A percentile compares a stretch with the other conserved stretches of the same genome.
Conservation (phyloP, 2,888 invertebrate species). For the Agonopterix alstromeriana region DNA sequence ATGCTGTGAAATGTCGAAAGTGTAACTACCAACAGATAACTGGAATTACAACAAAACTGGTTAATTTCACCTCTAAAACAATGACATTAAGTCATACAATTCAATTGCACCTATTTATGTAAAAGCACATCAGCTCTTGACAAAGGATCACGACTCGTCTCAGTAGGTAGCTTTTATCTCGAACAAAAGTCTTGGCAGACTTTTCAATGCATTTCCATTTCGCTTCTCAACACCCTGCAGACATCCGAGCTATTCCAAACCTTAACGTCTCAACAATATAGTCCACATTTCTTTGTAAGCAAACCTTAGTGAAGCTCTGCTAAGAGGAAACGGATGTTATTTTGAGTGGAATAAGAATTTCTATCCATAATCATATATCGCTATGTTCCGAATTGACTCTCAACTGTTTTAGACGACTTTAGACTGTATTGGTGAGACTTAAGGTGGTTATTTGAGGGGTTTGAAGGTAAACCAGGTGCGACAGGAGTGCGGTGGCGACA, state of each 20-base stretch:
- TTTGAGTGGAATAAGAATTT: conserved; percentile 72
- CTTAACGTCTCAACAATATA: background rate
- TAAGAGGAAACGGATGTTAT: conserved; percentile 69
- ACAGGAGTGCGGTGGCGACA: conserved; percentile 54
- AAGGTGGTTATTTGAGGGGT: background rate
- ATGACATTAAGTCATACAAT: no score
- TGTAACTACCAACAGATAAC: no score
- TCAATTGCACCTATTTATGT: no score
- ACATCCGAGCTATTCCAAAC: background rate
- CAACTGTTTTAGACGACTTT: conserved; percentile 15
- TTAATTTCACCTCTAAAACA: no score
- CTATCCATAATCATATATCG: conserved; percentile 60
- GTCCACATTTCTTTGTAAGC: background rate
- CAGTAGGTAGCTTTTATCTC: background rate
- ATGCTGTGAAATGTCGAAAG: no score
- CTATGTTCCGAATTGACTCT: conserved; percentile 44
- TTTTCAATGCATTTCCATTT: conserved; percentile 3
- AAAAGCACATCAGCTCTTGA: background rate
- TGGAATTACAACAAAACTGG: no score
- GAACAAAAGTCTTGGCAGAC: background rate
- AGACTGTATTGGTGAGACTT: background rate
- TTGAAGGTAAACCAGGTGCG: conserved; percentile 48
- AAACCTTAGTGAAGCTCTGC: conserved; percentile 51
- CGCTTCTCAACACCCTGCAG: background rate
- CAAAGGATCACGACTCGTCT: background rate